Evolutionary conservation across 2,888 invertebrate genomes (phyloP).

Genomic region (Mylabris sibirica): DNA sequence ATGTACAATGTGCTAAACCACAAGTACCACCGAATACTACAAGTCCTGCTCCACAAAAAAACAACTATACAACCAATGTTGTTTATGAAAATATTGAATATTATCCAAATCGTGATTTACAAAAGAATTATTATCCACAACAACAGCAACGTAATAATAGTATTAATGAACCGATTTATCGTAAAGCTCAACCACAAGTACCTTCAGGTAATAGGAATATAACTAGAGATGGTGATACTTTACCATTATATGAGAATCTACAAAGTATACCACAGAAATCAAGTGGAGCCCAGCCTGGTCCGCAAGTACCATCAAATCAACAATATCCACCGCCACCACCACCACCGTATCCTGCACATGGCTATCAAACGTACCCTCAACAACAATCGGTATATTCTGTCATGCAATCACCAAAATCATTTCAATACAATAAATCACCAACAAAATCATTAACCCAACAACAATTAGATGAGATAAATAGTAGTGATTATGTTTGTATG

Average conservation of each 20-base stretch:
- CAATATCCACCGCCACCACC: constrained; percentile 34
- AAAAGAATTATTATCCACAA: constrained; percentile 71
- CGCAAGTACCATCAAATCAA: constrained; percentile 56
- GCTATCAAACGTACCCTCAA: constrained; percentile 36
- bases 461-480: constrained; percentile 74
- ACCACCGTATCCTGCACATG: constrained; percentile 46
- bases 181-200: constrained; percentile 85
- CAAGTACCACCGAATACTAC: constrained; percentile 48
- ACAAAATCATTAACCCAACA: constrained; percentile 55
- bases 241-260: constrained; percentile 65
- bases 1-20: constrained; percentile 61
- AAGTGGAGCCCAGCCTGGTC: constrained; percentile 56
- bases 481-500: constrained; percentile 86
- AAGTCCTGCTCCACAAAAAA: constrained; percentile 67
- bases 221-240: constrained; percentile 61
- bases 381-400: constrained; percentile 53
- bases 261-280: constrained; percentile 51
- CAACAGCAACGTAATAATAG: constrained; percentile 57
- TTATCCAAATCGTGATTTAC: constrained; percentile 65
- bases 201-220: constrained; percentile 65
- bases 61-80: constrained; percentile 56
- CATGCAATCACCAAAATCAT: constrained; percentile 48
- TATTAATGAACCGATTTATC: constrained; percentile 64
- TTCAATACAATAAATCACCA: constrained; percentile 35
- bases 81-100: constrained; percentile 87